Evolutionary conservation across 2,113 vertebrate genomes (phyloP), one percentile per base, ranked within the genome.

Genomic region (Vidua chalybeata): DNA sequence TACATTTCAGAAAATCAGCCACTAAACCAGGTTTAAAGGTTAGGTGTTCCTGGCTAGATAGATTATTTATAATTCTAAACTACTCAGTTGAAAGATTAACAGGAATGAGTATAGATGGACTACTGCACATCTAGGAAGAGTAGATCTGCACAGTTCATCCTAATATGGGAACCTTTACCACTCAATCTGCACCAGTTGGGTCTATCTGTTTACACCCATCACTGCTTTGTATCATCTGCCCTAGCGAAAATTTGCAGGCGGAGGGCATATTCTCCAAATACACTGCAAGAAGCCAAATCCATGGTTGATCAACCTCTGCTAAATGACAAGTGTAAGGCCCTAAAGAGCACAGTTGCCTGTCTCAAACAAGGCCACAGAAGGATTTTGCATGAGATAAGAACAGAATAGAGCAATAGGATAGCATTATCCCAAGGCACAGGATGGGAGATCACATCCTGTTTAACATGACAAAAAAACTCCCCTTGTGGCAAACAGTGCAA

Each of bases 181-280:
- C 10, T 52, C 81, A 52, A 11, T 28, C 30, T 72, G 71, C 33
- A 83, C 14, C 13, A 31, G 12, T 23, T 64, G 33, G 12, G 1
- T 61, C 27, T 76, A 15, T 16, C 27, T 39, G 14, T 20, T 84
- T 51, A 48, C 2, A n/a, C 1, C 14, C 15, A 24, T 49, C 24
- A 48, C 15, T 13, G 15, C 11, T 35, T 35, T 18, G 5, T 30
- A 26, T 37, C 19, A 45, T 46, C 59, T 71, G 33, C 9, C 35
- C 22, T 22, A 54, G 15, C 0, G 0, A 69, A 72, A 35, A 48
- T 59, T 72, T 80, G 19, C 35, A 45, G 24, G 4, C 61, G 37
- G 28, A 84, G 37, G 39, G 17, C 13, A 49, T 54, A 26, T 45
- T 69, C 41, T 77, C 24, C 37, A 69, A 58, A 86, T 54, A 31